Evolutionary conservation across 2,888 invertebrate species (phyloP).

Genomic region (Rhingia rostrata): DNA sequence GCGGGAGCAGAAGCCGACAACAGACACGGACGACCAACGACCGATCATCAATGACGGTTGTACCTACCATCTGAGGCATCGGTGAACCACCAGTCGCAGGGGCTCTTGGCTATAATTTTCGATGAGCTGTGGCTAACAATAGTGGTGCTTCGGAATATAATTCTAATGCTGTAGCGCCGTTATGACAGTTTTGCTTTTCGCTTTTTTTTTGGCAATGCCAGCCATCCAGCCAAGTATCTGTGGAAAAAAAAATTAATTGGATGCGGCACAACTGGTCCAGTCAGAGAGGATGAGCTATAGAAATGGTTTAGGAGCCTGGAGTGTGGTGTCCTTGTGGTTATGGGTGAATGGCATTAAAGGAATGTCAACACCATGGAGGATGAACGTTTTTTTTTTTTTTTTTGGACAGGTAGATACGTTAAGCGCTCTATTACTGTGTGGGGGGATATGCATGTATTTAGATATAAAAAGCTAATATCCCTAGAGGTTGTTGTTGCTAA

Average conservation of each 20-base stretch:
- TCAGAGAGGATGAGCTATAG: constrained; percentile 10
- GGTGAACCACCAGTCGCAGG: constrained; percentile 14
- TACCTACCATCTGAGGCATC: constrained; percentile 55
- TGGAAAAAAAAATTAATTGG: constrained; percentile 69
- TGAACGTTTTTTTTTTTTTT: background rate
- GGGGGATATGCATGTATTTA: too few species aligned
- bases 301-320: background rate
- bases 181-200: constrained; percentile 62
- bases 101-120: constrained; percentile 62
- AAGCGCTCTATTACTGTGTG: too few species aligned
- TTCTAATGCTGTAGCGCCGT: constrained; percentile 71
- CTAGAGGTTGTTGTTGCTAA: too few species aligned
- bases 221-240: constrained; percentile 10
- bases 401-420: background rate
- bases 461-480: too few species aligned
- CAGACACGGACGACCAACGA: constrained; percentile 21
- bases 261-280: constrained; percentile 68
- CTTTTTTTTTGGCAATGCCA: constrained; percentile 28
- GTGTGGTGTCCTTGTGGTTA: constrained; percentile 59
- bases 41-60: constrained; percentile 21
- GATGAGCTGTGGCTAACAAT: constrained; percentile 70
- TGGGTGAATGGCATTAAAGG: constrained; percentile 56
- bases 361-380: constrained; percentile 32
- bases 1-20: constrained; percentile 35
- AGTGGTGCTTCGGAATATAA: constrained; percentile 59